phyloP scores from a whole-genome alignment of 2,113 vertebrate species.

The Camelus bactrianus region DNA sequence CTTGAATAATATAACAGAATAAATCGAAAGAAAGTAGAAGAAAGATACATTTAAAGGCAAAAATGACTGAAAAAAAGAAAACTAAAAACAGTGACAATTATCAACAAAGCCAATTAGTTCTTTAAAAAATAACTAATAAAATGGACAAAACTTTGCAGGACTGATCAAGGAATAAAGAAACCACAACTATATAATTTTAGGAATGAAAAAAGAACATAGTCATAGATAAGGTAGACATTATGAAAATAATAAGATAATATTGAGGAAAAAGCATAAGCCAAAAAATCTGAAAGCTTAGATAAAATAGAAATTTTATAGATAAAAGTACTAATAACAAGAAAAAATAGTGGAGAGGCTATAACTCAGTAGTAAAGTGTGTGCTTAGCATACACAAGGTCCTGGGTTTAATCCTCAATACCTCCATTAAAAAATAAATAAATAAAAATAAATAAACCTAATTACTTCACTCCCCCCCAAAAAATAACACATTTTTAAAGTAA shows the following conservation, averaged over 20 bases:
- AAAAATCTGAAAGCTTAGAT: constrained; percentile 31
- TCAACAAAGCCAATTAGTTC: neutral
- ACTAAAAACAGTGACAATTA: neutral
- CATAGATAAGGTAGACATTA: neutral
- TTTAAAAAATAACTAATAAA: constrained; percentile 37
- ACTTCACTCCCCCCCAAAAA: no score
- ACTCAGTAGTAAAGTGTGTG: no score
- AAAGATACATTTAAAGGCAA: constrained; percentile 27
- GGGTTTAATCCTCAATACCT: no score
- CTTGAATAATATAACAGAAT: constrained; percentile 43
- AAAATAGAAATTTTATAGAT: neutral
- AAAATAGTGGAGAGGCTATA: neutral
- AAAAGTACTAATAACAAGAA: neutral
- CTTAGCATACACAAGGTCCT: no score
- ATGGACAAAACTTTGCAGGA: neutral
- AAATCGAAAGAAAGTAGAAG: constrained; percentile 43
- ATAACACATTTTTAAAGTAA: no score
- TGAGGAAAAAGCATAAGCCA: neutral
- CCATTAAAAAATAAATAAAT: no score
- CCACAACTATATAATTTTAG: neutral
- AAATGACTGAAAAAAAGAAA: neutral
- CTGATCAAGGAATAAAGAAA: neutral
- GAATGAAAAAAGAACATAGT: neutral
- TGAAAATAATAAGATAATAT: neutral
- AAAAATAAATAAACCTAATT: no score